Conservation (phyloP, 1,140 invertebrate species). For the Neuroterus valhalla region DNA sequence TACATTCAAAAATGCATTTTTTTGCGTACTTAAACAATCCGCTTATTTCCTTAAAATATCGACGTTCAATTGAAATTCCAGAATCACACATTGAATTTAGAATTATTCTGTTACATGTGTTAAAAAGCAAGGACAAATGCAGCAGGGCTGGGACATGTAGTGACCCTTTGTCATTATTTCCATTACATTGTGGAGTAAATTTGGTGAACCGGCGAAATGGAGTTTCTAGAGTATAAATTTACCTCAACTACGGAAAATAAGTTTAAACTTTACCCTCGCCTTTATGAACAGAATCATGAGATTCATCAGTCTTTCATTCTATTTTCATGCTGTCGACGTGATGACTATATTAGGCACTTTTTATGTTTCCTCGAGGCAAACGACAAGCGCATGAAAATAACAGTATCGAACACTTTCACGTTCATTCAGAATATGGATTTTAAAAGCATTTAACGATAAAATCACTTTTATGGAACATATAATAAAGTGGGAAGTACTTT, state of each 20-base stretch:
- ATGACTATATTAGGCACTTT: slow-evolving; percentile 9
- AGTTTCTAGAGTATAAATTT: slow-evolving; percentile 10
- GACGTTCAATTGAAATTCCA: no score
- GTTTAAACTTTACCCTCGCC: slow-evolving; percentile 14
- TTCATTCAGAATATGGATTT: slow-evolving; percentile 7
- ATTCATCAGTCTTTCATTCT: slow-evolving; percentile 1
- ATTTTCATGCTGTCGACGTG: background rate
- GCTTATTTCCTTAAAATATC: no score
- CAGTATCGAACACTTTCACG: slow-evolving; percentile 11
- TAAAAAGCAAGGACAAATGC: background rate
- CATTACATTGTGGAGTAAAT: slow-evolving; percentile 21
- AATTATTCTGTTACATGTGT: no score
- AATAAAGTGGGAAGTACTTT: background rate
- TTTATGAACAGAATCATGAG: background rate
- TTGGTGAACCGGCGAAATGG: background rate
- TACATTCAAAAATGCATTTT: background rate
- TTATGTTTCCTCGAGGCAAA: slow-evolving; percentile 21
- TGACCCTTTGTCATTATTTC: slow-evolving; percentile 4
- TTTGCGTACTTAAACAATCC: no score
- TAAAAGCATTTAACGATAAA: slow-evolving; percentile 27
- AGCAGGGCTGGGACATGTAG: background rate
- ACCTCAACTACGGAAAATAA: background rate
- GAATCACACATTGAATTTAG: no score
- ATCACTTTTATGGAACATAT: slow-evolving; percentile 3
- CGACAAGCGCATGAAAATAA: slow-evolving; percentile 5